A percentile compares a stretch with the other conserved stretches of the same genome.
phyloP scores from a whole-genome alignment of 2,888 invertebrate genomes.

The Calliopum simillimum region DNA sequence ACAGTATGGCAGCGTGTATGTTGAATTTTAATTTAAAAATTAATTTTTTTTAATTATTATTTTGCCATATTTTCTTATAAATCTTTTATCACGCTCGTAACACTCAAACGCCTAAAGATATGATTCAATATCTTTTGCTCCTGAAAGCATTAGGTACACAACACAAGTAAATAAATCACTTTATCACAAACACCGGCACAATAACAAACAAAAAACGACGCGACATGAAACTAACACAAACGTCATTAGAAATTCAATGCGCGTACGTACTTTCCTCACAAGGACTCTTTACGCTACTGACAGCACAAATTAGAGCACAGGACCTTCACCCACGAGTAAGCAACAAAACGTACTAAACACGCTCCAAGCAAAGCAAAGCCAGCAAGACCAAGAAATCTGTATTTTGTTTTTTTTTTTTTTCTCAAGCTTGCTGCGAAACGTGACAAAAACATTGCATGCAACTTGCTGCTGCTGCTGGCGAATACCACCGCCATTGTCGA shows the following conservation, averaged over 20 bases:
- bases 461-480: no score
- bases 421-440: constrained; percentile 25
- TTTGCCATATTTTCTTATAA: no score
- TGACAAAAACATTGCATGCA: constrained; percentile 36
- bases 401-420: no score
- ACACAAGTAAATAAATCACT: constrained; percentile 1
- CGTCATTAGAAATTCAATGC: constrained; percentile 9
- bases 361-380: constrained; percentile 31
- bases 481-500: constrained; percentile 10
- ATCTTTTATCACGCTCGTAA: no score
- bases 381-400: neutral
- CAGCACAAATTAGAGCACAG: neutral
- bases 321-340: constrained; percentile 37
- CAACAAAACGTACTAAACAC: constrained; percentile 35
- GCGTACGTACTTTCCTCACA: constrained; percentile 3
- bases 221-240: neutral
- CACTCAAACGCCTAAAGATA: no score
- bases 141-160: no score
- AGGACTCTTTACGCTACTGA: neutral
- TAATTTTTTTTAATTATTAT: no score
- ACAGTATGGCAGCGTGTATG: no score
- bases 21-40: no score
- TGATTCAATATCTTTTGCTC: no score
- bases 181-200: neutral
- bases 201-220: neutral